Conservation (phyloP, 2,797 vertebrate genomes). For the Propithecus perrieri region DNA sequence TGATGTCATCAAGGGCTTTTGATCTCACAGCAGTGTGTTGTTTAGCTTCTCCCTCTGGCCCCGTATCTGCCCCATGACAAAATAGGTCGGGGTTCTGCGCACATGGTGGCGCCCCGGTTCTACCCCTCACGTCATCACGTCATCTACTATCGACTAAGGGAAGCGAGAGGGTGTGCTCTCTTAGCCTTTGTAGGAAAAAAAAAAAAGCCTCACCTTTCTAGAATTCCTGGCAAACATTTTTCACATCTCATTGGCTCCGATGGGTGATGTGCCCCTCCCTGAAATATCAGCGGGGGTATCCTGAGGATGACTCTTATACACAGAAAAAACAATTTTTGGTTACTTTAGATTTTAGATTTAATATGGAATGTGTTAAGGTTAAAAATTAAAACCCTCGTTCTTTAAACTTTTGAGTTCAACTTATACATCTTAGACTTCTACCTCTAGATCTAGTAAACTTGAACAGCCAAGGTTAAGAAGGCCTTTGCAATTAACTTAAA, state of each 20-base stretch:
- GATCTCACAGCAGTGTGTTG: not conserved
- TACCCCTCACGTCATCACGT: not conserved
- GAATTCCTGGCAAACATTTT: not conserved
- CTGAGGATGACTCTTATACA: not conserved
- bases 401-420: slow-evolving; percentile 14
- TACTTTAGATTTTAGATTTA: slow-evolving; percentile 2
- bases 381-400: not conserved
- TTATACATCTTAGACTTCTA: not conserved
- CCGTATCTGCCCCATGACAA: not conserved
- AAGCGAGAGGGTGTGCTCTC: not conserved
- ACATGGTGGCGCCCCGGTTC: not conserved
- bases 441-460: not conserved
- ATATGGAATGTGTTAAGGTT: not conserved
- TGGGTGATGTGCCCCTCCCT: not conserved
- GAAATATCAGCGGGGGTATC: not conserved
- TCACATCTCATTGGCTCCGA: not conserved
- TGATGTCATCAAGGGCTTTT: not conserved
- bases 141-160: not conserved
- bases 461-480: not conserved
- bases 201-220: not conserved
- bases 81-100: not conserved
- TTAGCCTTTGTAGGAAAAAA: not conserved
- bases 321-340: not conserved
- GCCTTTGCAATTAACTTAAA: slow-evolving; percentile 26
- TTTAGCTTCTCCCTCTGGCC: not conserved